Evolutionary conservation across 2,113 vertebrate genomes (phyloP).

Genomic region (Phyllopteryx taeniolatus): DNA sequence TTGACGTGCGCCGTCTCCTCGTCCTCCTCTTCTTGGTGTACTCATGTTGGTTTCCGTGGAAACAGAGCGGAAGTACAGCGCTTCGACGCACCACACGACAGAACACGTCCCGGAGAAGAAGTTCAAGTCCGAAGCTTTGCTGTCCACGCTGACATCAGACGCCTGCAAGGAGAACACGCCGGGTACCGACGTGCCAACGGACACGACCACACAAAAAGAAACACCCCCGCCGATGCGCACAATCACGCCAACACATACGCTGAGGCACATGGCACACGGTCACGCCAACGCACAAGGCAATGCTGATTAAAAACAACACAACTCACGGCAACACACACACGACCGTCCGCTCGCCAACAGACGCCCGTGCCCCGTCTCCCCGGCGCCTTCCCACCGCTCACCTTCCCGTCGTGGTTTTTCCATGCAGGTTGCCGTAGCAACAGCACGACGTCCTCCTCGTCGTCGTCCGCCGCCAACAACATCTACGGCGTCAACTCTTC

Average conservation of each 20-base stretch:
- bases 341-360: no score
- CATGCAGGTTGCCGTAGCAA: constrained; percentile 87
- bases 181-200: constrained; percentile 61
- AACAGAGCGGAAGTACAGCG: constrained; percentile 92
- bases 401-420: not conserved
- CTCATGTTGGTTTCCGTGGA: constrained; percentile 1
- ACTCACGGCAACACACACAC: no score
- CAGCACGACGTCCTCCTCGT: constrained; percentile 70
- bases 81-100: constrained; percentile 87
- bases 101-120: constrained; percentile 98
- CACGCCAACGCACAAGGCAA: no score
- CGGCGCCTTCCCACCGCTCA: not conserved
- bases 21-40: not conserved
- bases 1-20: accelerated
- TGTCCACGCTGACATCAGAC: constrained; percentile 95
- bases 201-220: no score
- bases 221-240: no score
- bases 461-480: constrained; percentile 82
- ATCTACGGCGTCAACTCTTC: constrained; percentile 89
- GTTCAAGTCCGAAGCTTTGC: constrained; percentile 98
- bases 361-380: not conserved
- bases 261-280: no score
- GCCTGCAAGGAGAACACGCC: constrained; percentile 94
- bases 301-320: no score
- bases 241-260: not conserved